Conservation (phyloP, 2,797 vertebrate genomes). For the Arvicola amphibius region DNA sequence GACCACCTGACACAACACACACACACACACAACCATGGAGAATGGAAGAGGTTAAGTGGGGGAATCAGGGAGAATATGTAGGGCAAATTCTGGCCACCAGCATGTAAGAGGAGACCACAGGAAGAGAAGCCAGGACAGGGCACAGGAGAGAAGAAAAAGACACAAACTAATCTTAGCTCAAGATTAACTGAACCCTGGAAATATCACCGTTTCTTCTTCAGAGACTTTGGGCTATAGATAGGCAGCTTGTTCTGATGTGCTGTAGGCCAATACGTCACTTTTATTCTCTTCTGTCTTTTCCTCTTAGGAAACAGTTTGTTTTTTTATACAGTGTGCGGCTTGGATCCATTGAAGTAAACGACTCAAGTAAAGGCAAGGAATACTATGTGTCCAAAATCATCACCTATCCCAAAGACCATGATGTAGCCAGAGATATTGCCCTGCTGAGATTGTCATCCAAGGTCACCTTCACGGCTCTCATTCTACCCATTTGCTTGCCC, state of each 20-base stretch:
- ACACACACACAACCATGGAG: neutral
- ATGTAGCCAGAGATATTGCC: neutral
- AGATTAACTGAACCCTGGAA: neutral
- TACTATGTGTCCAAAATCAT: conserved; percentile 15
- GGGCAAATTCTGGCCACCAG: neutral
- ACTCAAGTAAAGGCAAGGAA: neutral
- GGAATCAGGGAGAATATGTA: neutral
- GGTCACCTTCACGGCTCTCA: conserved; percentile 49
- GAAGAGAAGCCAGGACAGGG: neutral
- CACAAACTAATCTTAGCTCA: neutral
- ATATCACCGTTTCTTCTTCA: neutral
- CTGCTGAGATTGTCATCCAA: conserved; percentile 49
- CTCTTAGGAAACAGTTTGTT: neutral
- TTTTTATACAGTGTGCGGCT: conserved; percentile 34
- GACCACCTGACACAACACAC: neutral
- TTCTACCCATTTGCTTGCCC: conserved; percentile 70
- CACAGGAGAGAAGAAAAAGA: neutral
- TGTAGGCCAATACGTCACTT: neutral
- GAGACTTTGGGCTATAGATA: neutral
- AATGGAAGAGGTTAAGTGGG: neutral
- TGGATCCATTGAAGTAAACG: neutral
- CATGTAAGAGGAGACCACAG: neutral
- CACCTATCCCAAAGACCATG: neutral
- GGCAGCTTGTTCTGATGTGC: neutral
- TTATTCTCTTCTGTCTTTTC: neutral